Percentiles rank a stretch among this genome's conserved stretches.
Evolutionary conservation across 2,113 vertebrate genomes (phyloP).

Genomic region (Ancistrus triradiatus): DNA sequence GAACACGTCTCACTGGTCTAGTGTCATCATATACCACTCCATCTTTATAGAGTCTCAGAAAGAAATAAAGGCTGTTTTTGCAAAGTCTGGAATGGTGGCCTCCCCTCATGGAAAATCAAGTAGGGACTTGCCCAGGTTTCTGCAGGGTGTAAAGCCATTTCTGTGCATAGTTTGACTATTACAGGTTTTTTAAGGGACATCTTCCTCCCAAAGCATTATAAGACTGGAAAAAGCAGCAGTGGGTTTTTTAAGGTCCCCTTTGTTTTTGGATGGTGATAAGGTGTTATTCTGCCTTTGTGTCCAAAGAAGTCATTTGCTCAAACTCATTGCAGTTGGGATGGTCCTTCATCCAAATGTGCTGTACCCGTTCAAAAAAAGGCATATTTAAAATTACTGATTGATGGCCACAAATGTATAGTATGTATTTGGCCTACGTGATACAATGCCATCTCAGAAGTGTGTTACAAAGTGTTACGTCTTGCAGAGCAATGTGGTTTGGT

Average conservation of each 20-base stretch:
- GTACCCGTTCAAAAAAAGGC: constrained; percentile 55
- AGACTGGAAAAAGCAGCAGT: constrained; percentile 59
- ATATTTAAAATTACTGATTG: constrained; percentile 20
- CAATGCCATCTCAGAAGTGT: constrained; percentile 57
- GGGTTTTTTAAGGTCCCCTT: constrained; percentile 44
- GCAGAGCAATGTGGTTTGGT: constrained; percentile 60
- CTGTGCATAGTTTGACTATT: constrained; percentile 51
- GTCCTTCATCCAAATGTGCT: constrained; percentile 48
- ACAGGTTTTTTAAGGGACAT: constrained; percentile 63
- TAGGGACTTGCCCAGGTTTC: constrained; percentile 61
- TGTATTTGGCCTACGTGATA: constrained; percentile 55
- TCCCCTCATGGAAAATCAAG: constrained; percentile 53
- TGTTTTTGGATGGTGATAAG: constrained; percentile 47
- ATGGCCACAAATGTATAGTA: constrained; percentile 59
- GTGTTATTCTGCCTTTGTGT: constrained; percentile 60
- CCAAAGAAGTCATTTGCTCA: constrained; percentile 67
- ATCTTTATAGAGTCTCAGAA: constrained; percentile 65
- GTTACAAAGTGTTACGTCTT: constrained; percentile 59
- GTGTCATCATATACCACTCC: constrained; percentile 63
- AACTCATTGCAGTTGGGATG: constrained; percentile 60
- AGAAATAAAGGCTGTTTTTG: constrained; percentile 62
- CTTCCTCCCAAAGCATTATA: constrained; percentile 76
- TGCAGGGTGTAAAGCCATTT: constrained; percentile 62
- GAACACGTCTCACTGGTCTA: constrained; percentile 63
- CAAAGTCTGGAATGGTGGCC: constrained; percentile 52